Conservation (phyloP, 2,888 invertebrate genomes). For the Gisinianus flammeolus region DNA sequence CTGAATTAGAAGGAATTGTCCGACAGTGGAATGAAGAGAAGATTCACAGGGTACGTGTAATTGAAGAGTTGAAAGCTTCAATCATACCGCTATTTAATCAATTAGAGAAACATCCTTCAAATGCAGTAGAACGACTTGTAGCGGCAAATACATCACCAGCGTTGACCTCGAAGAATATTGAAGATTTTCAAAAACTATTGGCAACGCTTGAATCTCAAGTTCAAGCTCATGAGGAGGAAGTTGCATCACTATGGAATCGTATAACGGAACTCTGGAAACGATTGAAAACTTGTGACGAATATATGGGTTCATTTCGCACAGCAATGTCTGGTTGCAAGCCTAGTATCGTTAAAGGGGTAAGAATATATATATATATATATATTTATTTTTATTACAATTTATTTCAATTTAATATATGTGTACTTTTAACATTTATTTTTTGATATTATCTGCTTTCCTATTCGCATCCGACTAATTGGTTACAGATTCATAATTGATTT, state of each 20-base stretch:
- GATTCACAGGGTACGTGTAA: constrained; percentile 2
- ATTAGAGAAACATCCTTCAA: constrained; percentile 21
- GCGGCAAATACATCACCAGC: neutral
- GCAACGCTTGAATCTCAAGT: constrained; percentile 3
- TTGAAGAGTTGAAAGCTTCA: constrained; percentile 19
- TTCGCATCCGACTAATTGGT: neutral
- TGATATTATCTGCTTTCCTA: neutral
- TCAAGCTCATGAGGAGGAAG: constrained; percentile 26
- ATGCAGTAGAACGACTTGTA: constrained; percentile 16
- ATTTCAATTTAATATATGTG: neutral
- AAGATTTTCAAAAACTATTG: constrained; percentile 11
- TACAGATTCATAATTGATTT: too few species aligned
- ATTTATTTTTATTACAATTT: neutral
- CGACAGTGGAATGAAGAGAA: constrained; percentile 30
- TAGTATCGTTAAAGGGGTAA: constrained; percentile 17
- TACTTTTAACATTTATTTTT: neutral
- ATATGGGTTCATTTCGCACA: neutral
- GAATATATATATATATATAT: neutral
- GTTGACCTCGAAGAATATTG: constrained; percentile 20
- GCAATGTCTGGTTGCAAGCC: constrained; percentile 16
- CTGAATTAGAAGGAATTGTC: constrained; percentile 29
- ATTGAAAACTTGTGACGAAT: constrained; percentile 25
- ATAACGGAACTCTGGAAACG: constrained; percentile 36
- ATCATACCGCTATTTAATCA: constrained; percentile 15
- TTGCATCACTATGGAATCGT: constrained; percentile 12